These are phyloP conservation scores for Tetranychus piercei DNA, from an alignment of 2,888 invertebrate species.

Conservation along the genomic window DNA sequence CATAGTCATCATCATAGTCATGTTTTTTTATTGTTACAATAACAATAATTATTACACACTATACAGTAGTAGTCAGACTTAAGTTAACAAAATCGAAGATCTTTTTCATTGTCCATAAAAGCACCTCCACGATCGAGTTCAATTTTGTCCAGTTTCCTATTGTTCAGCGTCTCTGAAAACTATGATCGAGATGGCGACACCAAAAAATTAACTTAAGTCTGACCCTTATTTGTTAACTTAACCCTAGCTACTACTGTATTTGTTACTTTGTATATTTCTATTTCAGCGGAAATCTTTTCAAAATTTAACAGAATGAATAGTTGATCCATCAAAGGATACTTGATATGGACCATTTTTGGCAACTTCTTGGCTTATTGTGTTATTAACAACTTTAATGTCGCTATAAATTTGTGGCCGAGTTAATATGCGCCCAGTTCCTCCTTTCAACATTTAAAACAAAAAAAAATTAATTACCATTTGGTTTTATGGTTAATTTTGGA, in stretches of 20 bases:
- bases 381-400: neutral
- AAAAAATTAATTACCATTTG: neutral
- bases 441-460: neutral
- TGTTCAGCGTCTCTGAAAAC: too few relatives aligned
- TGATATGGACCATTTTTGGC: conserved; percentile 5
- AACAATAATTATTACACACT: neutral
- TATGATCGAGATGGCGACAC: too few relatives aligned
- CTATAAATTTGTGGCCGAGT: conserved; percentile 4
- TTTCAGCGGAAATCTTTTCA: neutral
- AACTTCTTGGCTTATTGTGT: conserved; percentile 5
- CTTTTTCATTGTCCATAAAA: too few relatives aligned
- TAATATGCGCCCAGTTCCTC: neutral
- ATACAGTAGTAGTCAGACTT: neutral
- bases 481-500: neutral
- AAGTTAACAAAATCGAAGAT: too few relatives aligned
- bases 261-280: neutral
- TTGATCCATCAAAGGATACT: neutral
- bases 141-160: too few relatives aligned
- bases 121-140: too few relatives aligned
- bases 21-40: neutral
- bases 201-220: too few relatives aligned
- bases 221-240: too few relatives aligned
- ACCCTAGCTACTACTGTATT: too few relatives aligned
- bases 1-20: neutral
- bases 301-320: neutral